Conservation (phyloP, 2,113 vertebrate genomes). For the Stomatorhinus ivindoensis region DNA sequence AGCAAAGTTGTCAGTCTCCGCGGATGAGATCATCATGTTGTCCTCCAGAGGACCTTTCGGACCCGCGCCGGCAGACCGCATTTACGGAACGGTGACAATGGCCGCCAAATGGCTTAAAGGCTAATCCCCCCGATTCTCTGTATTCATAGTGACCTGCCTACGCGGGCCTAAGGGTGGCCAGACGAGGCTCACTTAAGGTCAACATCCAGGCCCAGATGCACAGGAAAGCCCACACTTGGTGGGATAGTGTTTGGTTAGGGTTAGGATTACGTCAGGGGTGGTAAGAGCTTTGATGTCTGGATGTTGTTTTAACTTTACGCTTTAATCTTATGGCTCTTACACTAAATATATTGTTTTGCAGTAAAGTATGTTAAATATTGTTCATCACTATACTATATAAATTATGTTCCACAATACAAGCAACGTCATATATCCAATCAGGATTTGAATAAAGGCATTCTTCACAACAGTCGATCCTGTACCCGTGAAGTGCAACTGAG, state of each 20-base stretch:
- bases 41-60: constrained; percentile 52
- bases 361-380: background rate
- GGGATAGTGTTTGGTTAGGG: background rate
- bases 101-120: constrained; percentile 70
- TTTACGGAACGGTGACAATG: constrained; percentile 68
- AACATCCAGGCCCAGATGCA: constrained; percentile 62
- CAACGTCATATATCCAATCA: background rate
- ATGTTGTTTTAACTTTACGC: background rate
- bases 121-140: constrained; percentile 75
- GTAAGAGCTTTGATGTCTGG: background rate
- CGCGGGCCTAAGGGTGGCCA: constrained; percentile 57
- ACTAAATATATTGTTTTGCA: background rate
- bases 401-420: background rate
- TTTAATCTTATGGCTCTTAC: background rate
- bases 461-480: background rate
- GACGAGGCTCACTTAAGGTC: constrained; percentile 56
- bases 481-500: background rate
- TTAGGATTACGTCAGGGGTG: constrained; percentile 46
- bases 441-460: background rate
- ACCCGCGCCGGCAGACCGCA: constrained; percentile 71
- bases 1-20: constrained; percentile 74
- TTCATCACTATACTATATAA: background rate
- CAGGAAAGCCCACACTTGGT: constrained; percentile 48
- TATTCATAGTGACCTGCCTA: constrained; percentile 69
- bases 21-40: constrained; percentile 65